Conservation (phyloP, 2,797 vertebrate species). For the Urosaurus nigricauda region DNA sequence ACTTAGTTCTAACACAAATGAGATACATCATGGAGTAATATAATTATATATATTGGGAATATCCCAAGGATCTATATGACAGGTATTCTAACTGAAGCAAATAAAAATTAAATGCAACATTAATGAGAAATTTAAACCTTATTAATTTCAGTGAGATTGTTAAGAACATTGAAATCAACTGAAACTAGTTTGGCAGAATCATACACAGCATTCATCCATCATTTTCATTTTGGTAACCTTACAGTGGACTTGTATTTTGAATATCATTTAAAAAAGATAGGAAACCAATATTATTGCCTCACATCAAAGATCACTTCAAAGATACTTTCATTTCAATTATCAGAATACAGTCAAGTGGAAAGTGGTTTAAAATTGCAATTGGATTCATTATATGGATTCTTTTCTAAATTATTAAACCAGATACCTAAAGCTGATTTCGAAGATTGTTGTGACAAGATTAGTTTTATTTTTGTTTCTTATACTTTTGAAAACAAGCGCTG, state of each 20-base stretch:
- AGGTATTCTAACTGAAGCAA: neutral
- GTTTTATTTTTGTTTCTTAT: neutral
- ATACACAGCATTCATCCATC: neutral
- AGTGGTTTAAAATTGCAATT: neutral
- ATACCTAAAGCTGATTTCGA: neutral
- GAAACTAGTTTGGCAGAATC: neutral
- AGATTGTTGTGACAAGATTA: neutral
- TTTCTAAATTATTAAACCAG: neutral
- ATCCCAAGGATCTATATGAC: neutral
- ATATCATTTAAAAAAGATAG: neutral
- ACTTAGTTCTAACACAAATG: neutral
- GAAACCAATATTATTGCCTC: neutral
- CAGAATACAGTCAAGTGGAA: neutral
- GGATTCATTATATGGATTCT: neutral
- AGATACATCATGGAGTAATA: neutral
- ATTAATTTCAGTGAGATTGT: neutral
- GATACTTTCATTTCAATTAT: neutral
- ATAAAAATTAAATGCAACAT: neutral
- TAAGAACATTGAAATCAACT: neutral
- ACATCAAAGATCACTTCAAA: neutral
- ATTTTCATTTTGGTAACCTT: neutral
- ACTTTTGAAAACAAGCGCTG: conserved; percentile 2
- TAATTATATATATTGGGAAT: neutral
- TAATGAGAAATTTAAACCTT: neutral
- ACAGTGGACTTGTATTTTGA: neutral